Evolutionary conservation across 2,113 vertebrate species (phyloP).

Genomic region (Oryzias javanicus): DNA sequence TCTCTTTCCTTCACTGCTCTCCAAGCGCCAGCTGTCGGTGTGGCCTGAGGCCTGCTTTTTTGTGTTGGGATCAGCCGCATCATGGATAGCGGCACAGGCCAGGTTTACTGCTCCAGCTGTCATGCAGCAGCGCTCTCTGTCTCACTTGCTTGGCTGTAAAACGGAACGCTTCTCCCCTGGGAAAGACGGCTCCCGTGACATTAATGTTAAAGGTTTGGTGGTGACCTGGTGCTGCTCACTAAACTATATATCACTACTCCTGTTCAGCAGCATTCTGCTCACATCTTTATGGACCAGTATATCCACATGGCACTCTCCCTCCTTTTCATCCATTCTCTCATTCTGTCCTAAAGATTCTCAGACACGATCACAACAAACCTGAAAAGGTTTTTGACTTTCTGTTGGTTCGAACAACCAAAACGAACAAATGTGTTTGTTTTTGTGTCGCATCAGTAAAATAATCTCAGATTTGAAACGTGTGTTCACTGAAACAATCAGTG

Average conservation of each 20-base stretch:
- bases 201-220: slow-evolving; percentile 76
- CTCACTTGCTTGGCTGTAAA: slow-evolving; percentile 75
- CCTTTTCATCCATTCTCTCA: slow-evolving; percentile 45
- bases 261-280: slow-evolving; percentile 61
- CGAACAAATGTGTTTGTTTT: too few species aligned
- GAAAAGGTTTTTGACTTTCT: too few species aligned
- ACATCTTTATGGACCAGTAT: slow-evolving; percentile 62
- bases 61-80: slow-evolving; percentile 61
- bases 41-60: slow-evolving; percentile 70
- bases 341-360: slow-evolving; percentile 4
- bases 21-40: slow-evolving; percentile 66
- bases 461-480: too few species aligned
- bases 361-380: too few species aligned
- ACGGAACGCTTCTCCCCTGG: slow-evolving; percentile 71
- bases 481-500: too few species aligned
- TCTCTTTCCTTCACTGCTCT: slow-evolving; percentile 53
- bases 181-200: slow-evolving; percentile 70
- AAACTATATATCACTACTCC: slow-evolving; percentile 74
- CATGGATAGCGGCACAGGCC: slow-evolving; percentile 62
- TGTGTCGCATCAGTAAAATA: too few species aligned
- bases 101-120: slow-evolving; percentile 72
- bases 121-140: slow-evolving; percentile 64
- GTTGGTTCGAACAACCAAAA: too few species aligned
- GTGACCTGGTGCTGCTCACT: slow-evolving; percentile 70
- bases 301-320: slow-evolving; percentile 24